Percentiles rank a stretch among this genome's conserved stretches.
These are phyloP conservation scores for Tolypeutes matacus DNA, from an alignment of 2,797 vertebrate species.

Conservation along the genomic window DNA sequence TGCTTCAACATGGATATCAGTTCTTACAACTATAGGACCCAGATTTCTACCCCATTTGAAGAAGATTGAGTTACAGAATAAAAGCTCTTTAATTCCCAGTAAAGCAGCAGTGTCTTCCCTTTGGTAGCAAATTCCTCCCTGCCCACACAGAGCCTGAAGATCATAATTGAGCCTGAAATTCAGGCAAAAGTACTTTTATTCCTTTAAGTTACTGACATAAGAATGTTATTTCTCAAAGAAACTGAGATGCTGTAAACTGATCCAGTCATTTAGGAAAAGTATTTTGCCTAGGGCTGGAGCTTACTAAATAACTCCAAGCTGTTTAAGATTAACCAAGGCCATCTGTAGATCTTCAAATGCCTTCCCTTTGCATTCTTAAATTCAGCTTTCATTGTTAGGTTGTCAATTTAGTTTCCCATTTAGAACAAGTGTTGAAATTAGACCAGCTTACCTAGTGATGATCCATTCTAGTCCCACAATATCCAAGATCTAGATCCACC, in stretches of 20 bases:
- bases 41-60: background rate
- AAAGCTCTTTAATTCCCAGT: background rate
- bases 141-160: background rate
- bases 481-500: background rate
- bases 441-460: background rate
- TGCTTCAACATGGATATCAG: background rate
- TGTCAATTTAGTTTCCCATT: background rate
- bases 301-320: constrained; percentile 16
- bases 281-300: background rate
- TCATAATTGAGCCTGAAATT: background rate
- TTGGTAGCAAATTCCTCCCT: background rate
- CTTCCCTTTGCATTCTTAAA: constrained; percentile 20
- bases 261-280: background rate
- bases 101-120: background rate
- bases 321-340: background rate
- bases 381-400: background rate
- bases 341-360: background rate
- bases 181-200: background rate
- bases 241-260: background rate
- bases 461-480: background rate
- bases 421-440: background rate
- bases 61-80: background rate
- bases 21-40: background rate
- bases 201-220: background rate
- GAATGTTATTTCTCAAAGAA: background rate